Percentiles rank a stretch among this genome's conserved stretches.
Conservation (phyloP, 2,888 invertebrate genomes). For the Steinernema carpocapsae region DNA sequence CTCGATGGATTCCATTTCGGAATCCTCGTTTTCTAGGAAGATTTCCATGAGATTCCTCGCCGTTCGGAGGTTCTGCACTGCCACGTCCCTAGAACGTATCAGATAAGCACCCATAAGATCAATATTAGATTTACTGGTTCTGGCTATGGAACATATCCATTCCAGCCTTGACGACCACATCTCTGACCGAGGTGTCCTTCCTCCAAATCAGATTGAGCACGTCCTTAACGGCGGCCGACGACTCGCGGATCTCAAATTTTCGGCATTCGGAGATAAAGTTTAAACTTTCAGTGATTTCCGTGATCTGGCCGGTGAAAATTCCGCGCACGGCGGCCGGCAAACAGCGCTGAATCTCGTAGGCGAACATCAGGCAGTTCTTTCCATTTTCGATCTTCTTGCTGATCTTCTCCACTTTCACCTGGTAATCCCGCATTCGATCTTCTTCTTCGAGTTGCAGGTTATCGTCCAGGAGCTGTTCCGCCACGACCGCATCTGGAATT, state of each 20-base stretch:
- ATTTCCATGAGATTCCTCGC: constrained; percentile 75
- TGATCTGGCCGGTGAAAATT: constrained; percentile 47
- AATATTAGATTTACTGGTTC: constrained; percentile 39
- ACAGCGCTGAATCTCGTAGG: constrained; percentile 43
- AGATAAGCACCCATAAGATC: not conserved
- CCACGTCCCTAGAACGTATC: constrained; percentile 17
- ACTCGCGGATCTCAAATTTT: constrained; percentile 66
- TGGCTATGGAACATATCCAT: constrained; percentile 50
- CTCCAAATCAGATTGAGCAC: constrained; percentile 54
- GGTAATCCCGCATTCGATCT: constrained; percentile 37
- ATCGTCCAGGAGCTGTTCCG: constrained; percentile 21
- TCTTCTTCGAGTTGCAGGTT: constrained; percentile 38
- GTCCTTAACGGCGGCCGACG: constrained; percentile 38
- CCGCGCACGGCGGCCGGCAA: constrained; percentile 46
- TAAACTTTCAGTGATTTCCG: constrained; percentile 76
- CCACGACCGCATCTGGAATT: not conserved
- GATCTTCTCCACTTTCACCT: constrained; percentile 9
- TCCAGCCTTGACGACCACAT: constrained; percentile 48
- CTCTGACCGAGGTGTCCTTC: constrained; percentile 43
- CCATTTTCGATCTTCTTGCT: constrained; percentile 6
- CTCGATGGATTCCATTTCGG: constrained; percentile 76
- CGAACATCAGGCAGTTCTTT: constrained; percentile 48
- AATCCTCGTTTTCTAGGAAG: constrained; percentile 73
- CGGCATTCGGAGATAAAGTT: constrained; percentile 80
- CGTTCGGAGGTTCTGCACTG: constrained; percentile 69